These are phyloP conservation scores for Mastomys coucha DNA, from an alignment of 2,113 vertebrate species.

Conservation along the genomic window DNA sequence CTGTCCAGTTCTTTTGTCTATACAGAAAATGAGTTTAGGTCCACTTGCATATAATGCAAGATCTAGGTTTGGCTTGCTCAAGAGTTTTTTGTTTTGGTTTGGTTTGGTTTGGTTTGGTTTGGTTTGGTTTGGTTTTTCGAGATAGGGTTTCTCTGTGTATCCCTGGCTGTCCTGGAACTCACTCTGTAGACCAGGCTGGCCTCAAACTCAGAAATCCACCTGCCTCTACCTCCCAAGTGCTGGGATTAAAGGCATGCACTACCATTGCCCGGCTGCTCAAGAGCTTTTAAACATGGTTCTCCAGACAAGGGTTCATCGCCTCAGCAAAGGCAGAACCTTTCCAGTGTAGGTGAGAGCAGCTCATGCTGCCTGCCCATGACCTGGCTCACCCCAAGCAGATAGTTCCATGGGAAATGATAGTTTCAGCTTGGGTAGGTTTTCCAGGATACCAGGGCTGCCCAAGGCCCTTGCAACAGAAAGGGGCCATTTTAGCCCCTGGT, in stretches of 20 bases:
- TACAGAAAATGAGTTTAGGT: not conserved
- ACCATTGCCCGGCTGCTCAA: no score
- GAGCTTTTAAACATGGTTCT: not conserved
- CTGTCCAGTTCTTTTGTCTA: not conserved
- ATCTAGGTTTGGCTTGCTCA: rapidly evolving
- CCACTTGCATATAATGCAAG: not conserved
- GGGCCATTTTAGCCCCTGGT: not conserved
- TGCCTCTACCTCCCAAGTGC: no score
- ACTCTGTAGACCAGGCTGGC: no score
- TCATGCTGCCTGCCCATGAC: not conserved
- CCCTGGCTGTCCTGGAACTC: no score
- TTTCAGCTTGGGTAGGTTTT: not conserved
- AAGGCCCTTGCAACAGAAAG: not conserved
- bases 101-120: no score
- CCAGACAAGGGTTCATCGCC: not conserved
- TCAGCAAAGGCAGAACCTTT: not conserved
- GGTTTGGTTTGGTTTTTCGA: no score
- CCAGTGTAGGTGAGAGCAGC: not conserved
- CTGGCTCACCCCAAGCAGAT: no score
- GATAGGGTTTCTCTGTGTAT: no score
- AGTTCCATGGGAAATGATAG: no score
- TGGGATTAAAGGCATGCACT: no score
- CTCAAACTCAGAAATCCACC: no score
- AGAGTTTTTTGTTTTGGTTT: no score
- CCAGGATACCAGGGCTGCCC: not conserved